Conservation (phyloP, 2,888 invertebrate species). For the Gastrophysa polygoni region DNA sequence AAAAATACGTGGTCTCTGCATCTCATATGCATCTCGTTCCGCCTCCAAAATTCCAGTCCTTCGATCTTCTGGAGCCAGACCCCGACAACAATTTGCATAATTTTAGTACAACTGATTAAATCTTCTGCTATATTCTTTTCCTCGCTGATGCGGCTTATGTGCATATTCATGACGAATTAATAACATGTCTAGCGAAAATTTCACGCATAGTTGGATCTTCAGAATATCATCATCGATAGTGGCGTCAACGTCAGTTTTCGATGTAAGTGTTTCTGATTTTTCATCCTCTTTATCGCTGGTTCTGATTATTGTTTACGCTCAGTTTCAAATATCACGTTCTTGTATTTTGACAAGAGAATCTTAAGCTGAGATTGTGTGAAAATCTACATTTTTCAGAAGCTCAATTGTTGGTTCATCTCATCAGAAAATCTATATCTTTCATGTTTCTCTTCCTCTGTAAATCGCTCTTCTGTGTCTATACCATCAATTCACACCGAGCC, state of each 20-base stretch:
- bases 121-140: slow-evolving; percentile 17
- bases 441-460: no score
- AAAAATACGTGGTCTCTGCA: neutral
- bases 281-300: no score
- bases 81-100: slow-evolving; percentile 20
- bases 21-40: slow-evolving; percentile 3
- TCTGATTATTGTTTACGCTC: no score
- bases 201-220: neutral
- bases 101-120: slow-evolving; percentile 20
- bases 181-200: slow-evolving; percentile 1
- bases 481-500: no score
- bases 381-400: no score
- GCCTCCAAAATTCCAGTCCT: slow-evolving; percentile 8
- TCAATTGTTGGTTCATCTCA: no score
- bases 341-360: no score
- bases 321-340: no score
- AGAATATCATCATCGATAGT: neutral
- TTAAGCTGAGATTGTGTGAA: no score
- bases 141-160: slow-evolving; percentile 12
- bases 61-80: neutral
- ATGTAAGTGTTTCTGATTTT: no score
- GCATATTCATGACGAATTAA: slow-evolving; percentile 28
- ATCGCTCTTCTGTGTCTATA: no score
- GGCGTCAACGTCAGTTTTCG: neutral
- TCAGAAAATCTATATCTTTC: no score